A percentile compares a stretch with the other conserved stretches of the same genome.
Conservation (phyloP, 2,888 invertebrate genomes). For the Habroteleia sp. region DNA sequence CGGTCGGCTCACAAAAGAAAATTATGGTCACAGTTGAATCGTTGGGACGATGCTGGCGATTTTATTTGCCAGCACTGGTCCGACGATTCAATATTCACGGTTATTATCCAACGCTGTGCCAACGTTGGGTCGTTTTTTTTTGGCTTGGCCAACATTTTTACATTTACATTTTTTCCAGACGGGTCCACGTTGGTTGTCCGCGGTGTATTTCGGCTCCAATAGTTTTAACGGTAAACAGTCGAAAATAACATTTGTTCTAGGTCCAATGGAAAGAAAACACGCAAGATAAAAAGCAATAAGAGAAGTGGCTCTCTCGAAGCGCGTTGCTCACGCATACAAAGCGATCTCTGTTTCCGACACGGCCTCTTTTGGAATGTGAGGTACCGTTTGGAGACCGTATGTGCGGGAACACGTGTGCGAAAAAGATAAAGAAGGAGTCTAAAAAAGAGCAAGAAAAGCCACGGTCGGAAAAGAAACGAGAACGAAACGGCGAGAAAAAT, state of each 20-base stretch:
- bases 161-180: too few species aligned
- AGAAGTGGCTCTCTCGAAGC: constrained; percentile 34
- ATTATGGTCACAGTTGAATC: too few species aligned
- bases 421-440: constrained; percentile 19
- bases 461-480: not conserved
- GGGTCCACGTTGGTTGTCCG: too few species aligned
- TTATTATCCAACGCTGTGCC: too few species aligned
- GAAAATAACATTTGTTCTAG: constrained; percentile 44
- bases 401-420: constrained; percentile 40
- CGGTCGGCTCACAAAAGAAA: too few species aligned
- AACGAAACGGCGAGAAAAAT: constrained; percentile 3
- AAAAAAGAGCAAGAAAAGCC: constrained; percentile 17
- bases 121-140: too few species aligned
- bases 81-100: too few species aligned
- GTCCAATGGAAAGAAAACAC: constrained; percentile 27
- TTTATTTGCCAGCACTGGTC: too few species aligned
- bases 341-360: constrained; percentile 43
- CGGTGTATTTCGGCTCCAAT: too few species aligned
- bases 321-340: constrained; percentile 40
- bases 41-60: too few species aligned
- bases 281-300: constrained; percentile 36
- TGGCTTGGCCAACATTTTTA: too few species aligned
- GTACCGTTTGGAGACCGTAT: constrained; percentile 53
- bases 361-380: constrained; percentile 59
- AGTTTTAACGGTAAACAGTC: constrained; percentile 40